Evolutionary conservation across 2,888 invertebrate genomes (phyloP), one percentile per base, ranked within the genome.

Genomic region (Clepsis dumicolana): DNA sequence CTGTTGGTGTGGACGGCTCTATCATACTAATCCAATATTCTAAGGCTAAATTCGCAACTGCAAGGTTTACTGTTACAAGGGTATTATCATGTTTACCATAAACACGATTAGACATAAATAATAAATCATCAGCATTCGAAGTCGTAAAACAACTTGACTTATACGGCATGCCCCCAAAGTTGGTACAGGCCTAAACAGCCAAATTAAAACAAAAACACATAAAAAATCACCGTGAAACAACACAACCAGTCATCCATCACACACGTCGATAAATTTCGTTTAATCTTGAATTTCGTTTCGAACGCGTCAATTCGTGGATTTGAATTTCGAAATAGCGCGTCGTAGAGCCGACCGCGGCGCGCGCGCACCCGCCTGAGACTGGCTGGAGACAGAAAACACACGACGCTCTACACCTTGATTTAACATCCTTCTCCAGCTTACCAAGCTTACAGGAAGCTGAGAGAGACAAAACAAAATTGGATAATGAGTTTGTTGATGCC

Each of bases 341-440:
- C 76, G 77, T 64, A 75, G 74, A 74, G 80, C 81, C 85, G 79
- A 79, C 86, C 82, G 86, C 89, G 86, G 82, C 89, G 90, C 89
- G 74, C 81, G 90, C 90, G 91, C 90, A 81, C 79, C 89, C 85
- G 77, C 79, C 80, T 80, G 87, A 93, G 93, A 93, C 93, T 92
- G 88, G 77, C 86, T 84, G 92, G 92, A 92, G 92, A 85, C 91
- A 76, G 70, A 72, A 72, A 73, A 75, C 77, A 71, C 77, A 80
- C 80, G 80, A 12, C 48, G 48, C 21, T 21, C 21, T 84, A 67
- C 84, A 86, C 81, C 83, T 84, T 76, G 73, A 77, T 73, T 71
- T 68, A 70, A 81, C 75, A 72, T 88, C 86, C 77, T 80, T 71
- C 73, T 88, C 86, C 70, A 75, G 72, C 85, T 59, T 70, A 72